Evolutionary conservation across 2,113 vertebrate genomes (phyloP).

Genomic region (Hemibagrus wyckioides): DNA sequence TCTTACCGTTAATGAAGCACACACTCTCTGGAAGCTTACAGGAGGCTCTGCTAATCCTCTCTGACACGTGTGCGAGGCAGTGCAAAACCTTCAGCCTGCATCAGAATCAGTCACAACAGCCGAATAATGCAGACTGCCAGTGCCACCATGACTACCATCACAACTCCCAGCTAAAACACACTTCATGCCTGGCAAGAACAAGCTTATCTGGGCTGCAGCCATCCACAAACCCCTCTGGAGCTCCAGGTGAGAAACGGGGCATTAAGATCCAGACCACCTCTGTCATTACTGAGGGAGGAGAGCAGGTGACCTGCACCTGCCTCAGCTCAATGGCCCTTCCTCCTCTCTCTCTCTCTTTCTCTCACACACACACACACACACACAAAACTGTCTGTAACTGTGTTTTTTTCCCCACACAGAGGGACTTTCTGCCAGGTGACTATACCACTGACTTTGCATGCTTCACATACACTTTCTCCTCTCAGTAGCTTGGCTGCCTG

Average conservation of each 20-base stretch:
- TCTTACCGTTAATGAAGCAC: slow-evolving; percentile 61
- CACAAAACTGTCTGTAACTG: slow-evolving; percentile 3
- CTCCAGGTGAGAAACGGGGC: slow-evolving; percentile 1
- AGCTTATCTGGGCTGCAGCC: slow-evolving; percentile 13
- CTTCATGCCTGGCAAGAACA: background rate
- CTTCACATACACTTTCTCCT: slow-evolving; percentile 39
- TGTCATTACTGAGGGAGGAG: background rate
- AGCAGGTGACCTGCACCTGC: slow-evolving; percentile 31
- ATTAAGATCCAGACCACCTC: slow-evolving; percentile 9
- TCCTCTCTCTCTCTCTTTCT: background rate
- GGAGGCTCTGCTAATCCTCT: slow-evolving; percentile 64
- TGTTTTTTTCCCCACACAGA: slow-evolving; percentile 3
- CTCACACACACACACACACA: background rate
- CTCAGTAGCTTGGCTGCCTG: slow-evolving; percentile 45
- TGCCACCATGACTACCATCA: slow-evolving; percentile 25
- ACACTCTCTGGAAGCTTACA: slow-evolving; percentile 55
- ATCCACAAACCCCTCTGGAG: slow-evolving; percentile 19
- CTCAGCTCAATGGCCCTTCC: background rate
- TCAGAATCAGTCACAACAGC: slow-evolving; percentile 66
- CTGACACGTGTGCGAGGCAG: slow-evolving; percentile 61
- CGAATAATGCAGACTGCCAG: slow-evolving; percentile 26
- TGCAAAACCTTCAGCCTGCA: slow-evolving; percentile 60
- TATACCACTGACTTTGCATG: slow-evolving; percentile 38
- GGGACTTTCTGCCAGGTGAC: slow-evolving; percentile 20
- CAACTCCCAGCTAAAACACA: background rate